Evolutionary conservation across 2,888 invertebrate species (phyloP).

Genomic region (Eilema depressum): DNA sequence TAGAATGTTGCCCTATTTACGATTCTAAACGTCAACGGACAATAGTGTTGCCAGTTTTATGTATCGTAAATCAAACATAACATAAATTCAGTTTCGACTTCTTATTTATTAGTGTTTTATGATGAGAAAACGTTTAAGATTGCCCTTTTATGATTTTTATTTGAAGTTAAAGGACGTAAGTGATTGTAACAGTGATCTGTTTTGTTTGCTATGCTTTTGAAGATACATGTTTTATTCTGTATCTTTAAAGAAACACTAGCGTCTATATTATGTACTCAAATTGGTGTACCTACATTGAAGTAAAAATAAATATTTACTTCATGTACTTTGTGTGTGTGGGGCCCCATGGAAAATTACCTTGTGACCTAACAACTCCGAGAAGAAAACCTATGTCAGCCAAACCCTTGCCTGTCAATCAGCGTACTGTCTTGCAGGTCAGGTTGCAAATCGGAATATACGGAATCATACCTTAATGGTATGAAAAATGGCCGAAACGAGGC

Average conservation of each 20-base stretch:
- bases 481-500: no score
- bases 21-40: conserved; percentile 74
- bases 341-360: no score
- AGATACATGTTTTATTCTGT: neutral
- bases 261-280: neutral
- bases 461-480: no score
- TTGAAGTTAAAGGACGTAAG: conserved; percentile 36
- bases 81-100: conserved; percentile 71
- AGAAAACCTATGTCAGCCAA: no score
- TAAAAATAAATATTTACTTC: no score
- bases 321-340: no score
- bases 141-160: conserved; percentile 38
- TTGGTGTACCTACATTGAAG: no score
- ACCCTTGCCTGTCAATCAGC: no score
- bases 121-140: conserved; percentile 64
- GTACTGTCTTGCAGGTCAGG: no score
- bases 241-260: neutral
- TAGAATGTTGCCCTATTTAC: conserved; percentile 79
- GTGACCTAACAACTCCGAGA: no score
- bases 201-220: neutral
- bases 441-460: no score
- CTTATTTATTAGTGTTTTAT: conserved; percentile 63
- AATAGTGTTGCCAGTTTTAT: conserved; percentile 78
- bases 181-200: conserved; percentile 11
- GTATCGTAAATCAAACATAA: conserved; percentile 74